Percentiles rank a stretch among this genome's conserved stretches.
Conservation (phyloP, 1,140 invertebrate species). For the Macrotrachela quadricornifera region DNA sequence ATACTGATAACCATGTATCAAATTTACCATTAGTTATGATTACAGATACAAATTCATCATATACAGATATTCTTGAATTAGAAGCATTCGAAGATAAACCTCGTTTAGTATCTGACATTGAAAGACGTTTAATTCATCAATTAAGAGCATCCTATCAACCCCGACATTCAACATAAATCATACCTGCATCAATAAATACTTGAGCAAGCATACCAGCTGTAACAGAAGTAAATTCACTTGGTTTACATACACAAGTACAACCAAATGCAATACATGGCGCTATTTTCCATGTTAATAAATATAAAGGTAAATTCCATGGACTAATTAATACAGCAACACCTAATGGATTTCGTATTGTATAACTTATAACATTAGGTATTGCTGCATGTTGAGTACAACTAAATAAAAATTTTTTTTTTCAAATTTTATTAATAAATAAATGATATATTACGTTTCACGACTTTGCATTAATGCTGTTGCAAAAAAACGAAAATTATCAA, state of each 20-base stretch:
- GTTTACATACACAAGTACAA: conserved; percentile 40
- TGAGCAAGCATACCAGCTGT: conserved; percentile 36
- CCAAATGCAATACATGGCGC: conserved; percentile 39
- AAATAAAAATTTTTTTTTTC: no score
- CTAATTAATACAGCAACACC: conserved; percentile 39
- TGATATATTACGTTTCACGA: no score
- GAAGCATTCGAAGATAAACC: no score
- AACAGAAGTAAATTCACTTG: conserved; percentile 40
- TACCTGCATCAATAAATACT: conserved; percentile 33
- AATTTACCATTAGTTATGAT: no score
- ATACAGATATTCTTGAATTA: no score
- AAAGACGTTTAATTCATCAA: no score
- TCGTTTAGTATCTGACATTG: no score
- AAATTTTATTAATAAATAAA: no score
- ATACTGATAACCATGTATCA: not conserved
- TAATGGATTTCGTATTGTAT: conserved; percentile 33
- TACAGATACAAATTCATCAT: no score
- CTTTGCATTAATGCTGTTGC: conserved; percentile 22
- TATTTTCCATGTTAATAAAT: conserved; percentile 38
- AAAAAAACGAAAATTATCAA: conserved; percentile 38
- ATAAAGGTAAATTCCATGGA: conserved; percentile 42
- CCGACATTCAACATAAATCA: no score
- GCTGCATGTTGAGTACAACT: conserved; percentile 8
- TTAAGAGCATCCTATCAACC: no score
- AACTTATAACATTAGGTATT: conserved; percentile 26